Conservation (phyloP, 1,140 invertebrate species). For the Odontomachus brunneus region DNA sequence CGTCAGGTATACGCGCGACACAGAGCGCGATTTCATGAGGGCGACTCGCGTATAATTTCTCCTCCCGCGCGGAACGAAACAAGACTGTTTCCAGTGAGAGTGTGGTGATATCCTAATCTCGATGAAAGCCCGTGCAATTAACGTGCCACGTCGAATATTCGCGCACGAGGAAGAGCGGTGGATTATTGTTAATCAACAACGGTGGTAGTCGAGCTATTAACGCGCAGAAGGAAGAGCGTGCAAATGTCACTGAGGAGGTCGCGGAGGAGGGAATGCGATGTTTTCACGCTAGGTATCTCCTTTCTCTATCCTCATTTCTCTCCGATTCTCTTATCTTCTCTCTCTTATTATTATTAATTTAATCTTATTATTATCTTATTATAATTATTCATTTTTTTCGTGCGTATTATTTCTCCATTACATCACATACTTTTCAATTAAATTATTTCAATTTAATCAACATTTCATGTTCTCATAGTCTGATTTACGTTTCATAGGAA, state of each 20-base stretch:
- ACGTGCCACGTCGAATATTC: slow-evolving; percentile 59
- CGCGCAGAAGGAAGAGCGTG: slow-evolving; percentile 37
- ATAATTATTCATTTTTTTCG: too few species aligned
- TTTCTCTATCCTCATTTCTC: slow-evolving; percentile 42
- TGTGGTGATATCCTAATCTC: slow-evolving; percentile 68
- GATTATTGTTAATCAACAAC: slow-evolving; percentile 64
- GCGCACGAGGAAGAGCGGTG: slow-evolving; percentile 31
- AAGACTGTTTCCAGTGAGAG: slow-evolving; percentile 59
- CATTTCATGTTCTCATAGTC: too few species aligned
- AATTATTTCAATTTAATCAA: too few species aligned
- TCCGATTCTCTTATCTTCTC: background rate
- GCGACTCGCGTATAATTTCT: slow-evolving; percentile 30
- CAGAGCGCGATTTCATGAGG: background rate
- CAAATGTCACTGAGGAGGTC: slow-evolving; percentile 1
- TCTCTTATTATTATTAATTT: too few species aligned
- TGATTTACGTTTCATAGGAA: too few species aligned
- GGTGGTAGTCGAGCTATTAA: slow-evolving; percentile 31
- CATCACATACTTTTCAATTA: too few species aligned
- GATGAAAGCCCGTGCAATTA: slow-evolving; percentile 73
- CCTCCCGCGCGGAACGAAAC: slow-evolving; percentile 5
- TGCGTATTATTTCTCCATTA: too few species aligned
- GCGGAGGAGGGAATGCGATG: slow-evolving; percentile 8
- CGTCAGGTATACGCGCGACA: background rate
- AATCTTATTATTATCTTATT: too few species aligned
- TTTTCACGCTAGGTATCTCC: slow-evolving; percentile 59